Percentiles rank a stretch among this genome's conserved stretches.
Conservation (phyloP, 2,888 invertebrate genomes). For the Metalampra italica region DNA sequence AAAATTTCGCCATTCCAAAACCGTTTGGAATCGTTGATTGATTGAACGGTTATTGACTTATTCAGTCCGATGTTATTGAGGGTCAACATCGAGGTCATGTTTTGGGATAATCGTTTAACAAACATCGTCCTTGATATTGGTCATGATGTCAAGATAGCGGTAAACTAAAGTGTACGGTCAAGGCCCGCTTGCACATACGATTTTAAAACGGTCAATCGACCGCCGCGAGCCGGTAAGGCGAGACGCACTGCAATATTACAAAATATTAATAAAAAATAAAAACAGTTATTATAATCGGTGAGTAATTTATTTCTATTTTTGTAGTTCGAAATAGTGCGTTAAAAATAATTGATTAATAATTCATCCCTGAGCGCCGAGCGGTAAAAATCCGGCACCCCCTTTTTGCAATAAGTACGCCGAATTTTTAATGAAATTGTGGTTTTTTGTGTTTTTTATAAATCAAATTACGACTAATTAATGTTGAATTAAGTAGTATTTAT, state of each 20-base stretch:
- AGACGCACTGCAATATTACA: conserved; percentile 25
- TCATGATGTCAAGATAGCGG: conserved; percentile 62
- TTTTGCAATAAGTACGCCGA: too few species aligned
- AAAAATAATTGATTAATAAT: too few species aligned
- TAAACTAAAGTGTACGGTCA: conserved; percentile 62
- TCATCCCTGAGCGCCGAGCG: too few species aligned
- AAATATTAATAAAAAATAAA: background rate
- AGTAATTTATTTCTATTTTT: background rate
- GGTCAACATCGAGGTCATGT: background rate
- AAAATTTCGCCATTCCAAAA: background rate
- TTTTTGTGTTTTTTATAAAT: too few species aligned
- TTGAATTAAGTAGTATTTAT: too few species aligned
- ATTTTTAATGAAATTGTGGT: too few species aligned
- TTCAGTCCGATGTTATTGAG: background rate
- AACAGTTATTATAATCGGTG: background rate
- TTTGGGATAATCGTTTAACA: background rate
- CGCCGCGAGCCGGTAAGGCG: conserved; percentile 27
- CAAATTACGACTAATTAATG: too few species aligned
- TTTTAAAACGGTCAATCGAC: conserved; percentile 40
- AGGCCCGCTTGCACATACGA: conserved; percentile 36
- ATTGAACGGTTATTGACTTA: background rate
- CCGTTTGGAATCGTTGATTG: background rate
- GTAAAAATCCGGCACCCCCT: too few species aligned
- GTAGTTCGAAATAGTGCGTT: too few species aligned
- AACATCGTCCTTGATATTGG: conserved; percentile 34